phyloP scores from a whole-genome alignment of 2,113 vertebrate species.

The Gorilla gorilla region DNA sequence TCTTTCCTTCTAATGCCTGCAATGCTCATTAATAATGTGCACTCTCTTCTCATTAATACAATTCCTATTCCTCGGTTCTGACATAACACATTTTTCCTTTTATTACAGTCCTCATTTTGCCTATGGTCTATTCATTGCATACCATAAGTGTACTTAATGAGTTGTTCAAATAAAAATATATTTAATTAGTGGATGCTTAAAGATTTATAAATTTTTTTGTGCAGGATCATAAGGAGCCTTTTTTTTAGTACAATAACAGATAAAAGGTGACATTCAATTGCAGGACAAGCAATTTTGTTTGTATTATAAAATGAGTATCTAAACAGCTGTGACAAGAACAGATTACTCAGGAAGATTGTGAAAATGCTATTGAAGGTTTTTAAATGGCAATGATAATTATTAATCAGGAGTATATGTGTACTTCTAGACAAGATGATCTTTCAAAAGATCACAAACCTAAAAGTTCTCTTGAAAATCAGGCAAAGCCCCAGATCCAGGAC shows the following conservation, averaged over 20 bases:
- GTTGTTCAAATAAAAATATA: not conserved
- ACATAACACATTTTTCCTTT: not conserved
- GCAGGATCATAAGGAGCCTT: not conserved
- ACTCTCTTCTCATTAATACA: not conserved
- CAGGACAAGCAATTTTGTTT: constrained; percentile 4
- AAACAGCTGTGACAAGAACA: not conserved
- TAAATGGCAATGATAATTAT: not conserved
- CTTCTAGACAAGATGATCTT: not conserved
- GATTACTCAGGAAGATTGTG: not conserved
- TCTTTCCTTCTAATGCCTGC: not conserved
- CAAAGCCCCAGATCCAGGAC: constrained; percentile 56
- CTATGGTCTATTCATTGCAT: not conserved
- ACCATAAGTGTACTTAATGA: not conserved
- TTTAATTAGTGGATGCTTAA: constrained; percentile 11
- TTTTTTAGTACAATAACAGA: not conserved
- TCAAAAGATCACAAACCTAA: not conserved
- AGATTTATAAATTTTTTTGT: not conserved
- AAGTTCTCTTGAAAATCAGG: not conserved
- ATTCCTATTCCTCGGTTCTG: not conserved
- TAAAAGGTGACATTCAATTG: not conserved
- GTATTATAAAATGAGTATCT: not conserved
- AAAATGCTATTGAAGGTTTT: not conserved
- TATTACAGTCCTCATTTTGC: not conserved
- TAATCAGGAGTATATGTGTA: not conserved
- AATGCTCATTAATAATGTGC: not conserved